Conservation (phyloP, 2,888 invertebrate genomes). For the Melanophora roralis region DNA sequence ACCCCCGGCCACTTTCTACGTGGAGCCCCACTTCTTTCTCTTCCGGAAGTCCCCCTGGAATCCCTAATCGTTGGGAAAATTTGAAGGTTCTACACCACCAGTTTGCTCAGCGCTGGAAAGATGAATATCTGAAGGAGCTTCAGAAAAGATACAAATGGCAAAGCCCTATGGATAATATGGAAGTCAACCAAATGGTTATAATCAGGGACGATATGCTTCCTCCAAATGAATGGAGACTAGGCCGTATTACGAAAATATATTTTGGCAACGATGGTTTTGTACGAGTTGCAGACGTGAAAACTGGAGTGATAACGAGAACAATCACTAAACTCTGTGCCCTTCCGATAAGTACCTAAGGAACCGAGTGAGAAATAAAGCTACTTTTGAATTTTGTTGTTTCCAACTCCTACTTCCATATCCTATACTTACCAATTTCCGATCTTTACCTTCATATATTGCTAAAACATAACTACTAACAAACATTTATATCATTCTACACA, state of each 20-base stretch:
- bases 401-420: too few species aligned
- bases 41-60: not conserved
- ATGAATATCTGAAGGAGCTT: not conserved
- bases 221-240: not conserved
- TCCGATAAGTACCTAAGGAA: not conserved
- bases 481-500: not conserved
- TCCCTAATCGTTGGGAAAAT: conserved; percentile 23
- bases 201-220: conserved; percentile 12
- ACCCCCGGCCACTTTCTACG: not conserved
- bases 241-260: not conserved
- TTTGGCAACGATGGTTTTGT: conserved; percentile 1
- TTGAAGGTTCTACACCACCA: conserved; percentile 30
- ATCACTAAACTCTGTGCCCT: not conserved
- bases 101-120: conserved; percentile 25
- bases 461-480: too few species aligned
- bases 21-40: not conserved
- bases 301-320: too few species aligned
- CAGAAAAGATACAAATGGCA: conserved; percentile 5
- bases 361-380: not conserved
- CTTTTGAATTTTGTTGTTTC: too few species aligned
- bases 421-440: not conserved
- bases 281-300: conserved; percentile 5
- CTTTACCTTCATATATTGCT: not conserved
- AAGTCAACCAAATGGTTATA: not conserved
- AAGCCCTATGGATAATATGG: not conserved